Evolutionary conservation across 2,888 invertebrate genomes (phyloP).

Genomic region (Limnephilus auricula): DNA sequence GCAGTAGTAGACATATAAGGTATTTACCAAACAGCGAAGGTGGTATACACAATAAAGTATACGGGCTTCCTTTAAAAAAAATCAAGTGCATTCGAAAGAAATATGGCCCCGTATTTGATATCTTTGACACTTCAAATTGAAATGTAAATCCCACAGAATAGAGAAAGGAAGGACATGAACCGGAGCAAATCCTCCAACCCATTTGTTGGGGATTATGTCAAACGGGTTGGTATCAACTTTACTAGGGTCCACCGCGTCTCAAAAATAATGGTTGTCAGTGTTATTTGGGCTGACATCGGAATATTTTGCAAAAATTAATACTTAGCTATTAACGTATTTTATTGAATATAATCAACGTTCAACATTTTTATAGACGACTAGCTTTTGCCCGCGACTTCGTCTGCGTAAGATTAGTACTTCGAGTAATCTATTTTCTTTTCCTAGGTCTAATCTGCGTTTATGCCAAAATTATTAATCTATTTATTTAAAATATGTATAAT

Average conservation of each 20-base stretch:
- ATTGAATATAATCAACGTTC: too few relatives aligned
- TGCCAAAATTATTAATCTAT: too few relatives aligned
- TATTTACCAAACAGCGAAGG: too few relatives aligned
- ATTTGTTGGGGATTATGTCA: background rate
- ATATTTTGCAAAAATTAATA: background rate
- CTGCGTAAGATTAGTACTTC: too few relatives aligned
- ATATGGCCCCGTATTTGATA: background rate
- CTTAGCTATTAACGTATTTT: background rate
- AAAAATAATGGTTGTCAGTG: background rate
- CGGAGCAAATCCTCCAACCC: background rate
- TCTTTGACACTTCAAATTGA: background rate
- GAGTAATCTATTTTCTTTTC: too few relatives aligned
- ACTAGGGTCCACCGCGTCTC: background rate
- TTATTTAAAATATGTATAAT: too few relatives aligned
- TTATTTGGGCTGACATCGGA: background rate
- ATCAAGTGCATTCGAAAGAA: background rate
- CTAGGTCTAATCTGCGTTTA: too few relatives aligned
- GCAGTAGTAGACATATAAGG: too few relatives aligned
- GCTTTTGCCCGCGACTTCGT: too few relatives aligned
- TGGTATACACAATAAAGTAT: too few relatives aligned
- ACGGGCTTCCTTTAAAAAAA: background rate
- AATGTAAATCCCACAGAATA: slow-evolving; percentile 1
- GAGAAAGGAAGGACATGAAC: background rate
- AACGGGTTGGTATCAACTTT: background rate
- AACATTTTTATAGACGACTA: too few relatives aligned